Evolutionary conservation across 2,888 invertebrate species (phyloP), one percentile per base, ranked within the genome.

Genomic region (Thysanoteuthis rhombus): DNA sequence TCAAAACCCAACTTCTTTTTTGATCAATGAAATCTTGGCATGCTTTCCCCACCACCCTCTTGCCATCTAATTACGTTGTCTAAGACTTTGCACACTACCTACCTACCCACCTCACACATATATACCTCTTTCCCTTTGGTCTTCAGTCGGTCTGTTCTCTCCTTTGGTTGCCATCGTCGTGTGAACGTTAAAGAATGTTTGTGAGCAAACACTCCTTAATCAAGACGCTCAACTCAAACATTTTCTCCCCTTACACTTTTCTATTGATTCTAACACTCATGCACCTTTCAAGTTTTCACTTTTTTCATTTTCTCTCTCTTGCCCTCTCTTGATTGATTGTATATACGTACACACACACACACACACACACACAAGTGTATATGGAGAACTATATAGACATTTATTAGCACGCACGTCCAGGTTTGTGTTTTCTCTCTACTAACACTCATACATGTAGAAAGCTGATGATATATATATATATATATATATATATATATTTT

Each of bases 121-220:
- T 45, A 32, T 58, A 25, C 75, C 75, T 75, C n/a, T 10, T 75
- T 75, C 75, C n/a, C 75, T 75, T 75, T 75, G 75, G 75, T 75
- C 75, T n/a, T 75, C 25, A n/a, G 75, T 75, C n/a, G n/a, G n/a
- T 75, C 75, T 75, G 75, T 75, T 75, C 75, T 75, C 16, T 75
- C 75, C 19, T 36, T 75, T n/a, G 75, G 75, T 75, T n/a, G 75
- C 16, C 16, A 8, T n/a, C n/a, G 12, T 25, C 1, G 58, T 28
- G 58, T 58, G n/a, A n/a, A 32, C 10, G 32, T 58, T 58, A 32
- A 32, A 28, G 58, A 58, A 75, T 75, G 75, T 75, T 75, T 75
- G 75, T 75, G 75, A 75, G 75, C 75, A 75, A 75, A 75, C 75
- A 75, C 75, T 75, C 75, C 75, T 75, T 75, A 75, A 75, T 75